Evolutionary conservation across 2,113 vertebrate genomes (phyloP).

Genomic region (Anhinga anhinga): DNA sequence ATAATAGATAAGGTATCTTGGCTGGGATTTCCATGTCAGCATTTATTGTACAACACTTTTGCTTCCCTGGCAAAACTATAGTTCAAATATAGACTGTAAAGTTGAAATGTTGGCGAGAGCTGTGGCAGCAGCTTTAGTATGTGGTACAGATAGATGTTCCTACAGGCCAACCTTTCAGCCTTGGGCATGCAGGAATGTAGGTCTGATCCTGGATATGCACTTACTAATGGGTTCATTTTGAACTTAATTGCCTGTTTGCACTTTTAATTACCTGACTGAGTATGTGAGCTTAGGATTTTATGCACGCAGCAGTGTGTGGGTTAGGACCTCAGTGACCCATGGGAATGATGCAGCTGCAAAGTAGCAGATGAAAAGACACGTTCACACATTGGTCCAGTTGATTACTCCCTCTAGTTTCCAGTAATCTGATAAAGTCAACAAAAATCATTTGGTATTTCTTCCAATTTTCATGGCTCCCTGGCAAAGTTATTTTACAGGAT

Average conservation of each 20-base stretch:
- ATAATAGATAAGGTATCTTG: not conserved
- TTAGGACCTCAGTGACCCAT: not conserved
- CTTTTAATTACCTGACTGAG: not conserved
- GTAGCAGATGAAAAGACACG: not conserved
- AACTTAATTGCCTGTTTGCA: not conserved
- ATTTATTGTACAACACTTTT: not conserved
- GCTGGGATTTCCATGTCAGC: not conserved
- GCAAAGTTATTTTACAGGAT: not conserved
- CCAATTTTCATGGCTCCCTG: not conserved
- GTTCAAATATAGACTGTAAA: not conserved
- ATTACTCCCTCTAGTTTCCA: not conserved
- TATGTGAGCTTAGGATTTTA: rapidly evolving
- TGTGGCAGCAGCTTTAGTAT: not conserved
- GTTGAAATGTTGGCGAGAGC: not conserved
- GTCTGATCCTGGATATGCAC: not conserved
- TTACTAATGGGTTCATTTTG: not conserved
- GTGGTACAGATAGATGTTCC: not conserved
- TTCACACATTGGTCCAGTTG: not conserved
- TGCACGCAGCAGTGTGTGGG: not conserved
- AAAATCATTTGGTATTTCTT: not conserved
- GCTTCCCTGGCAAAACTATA: not conserved
- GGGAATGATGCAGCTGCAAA: not conserved
- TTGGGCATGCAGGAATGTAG: not conserved
- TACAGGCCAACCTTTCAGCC: not conserved
- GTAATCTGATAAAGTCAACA: not conserved